phyloP scores from a whole-genome alignment of 1,140 invertebrate genomes.

The fruit fly (Drosophila melanogaster) region DNA sequence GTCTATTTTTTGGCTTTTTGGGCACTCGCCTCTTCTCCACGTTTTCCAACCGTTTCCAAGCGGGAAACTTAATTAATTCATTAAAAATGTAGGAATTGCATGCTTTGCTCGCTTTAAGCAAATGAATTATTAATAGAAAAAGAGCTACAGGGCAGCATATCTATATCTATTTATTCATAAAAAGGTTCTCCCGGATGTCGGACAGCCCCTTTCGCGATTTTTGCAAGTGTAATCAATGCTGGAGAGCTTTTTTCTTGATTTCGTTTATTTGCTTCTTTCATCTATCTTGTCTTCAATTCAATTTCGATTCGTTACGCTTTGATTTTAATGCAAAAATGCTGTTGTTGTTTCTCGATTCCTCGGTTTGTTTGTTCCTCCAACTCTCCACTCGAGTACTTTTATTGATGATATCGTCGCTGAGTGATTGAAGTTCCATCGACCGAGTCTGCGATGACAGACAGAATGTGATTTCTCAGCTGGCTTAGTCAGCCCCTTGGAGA shows the following conservation, averaged over 20 bases:
- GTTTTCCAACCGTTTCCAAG: slow-evolving; percentile 13
- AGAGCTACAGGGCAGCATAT: slow-evolving; percentile 11
- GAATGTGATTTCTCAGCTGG: slow-evolving; percentile 55
- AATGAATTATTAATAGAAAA: slow-evolving; percentile 76
- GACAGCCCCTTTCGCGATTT: slow-evolving; percentile 38
- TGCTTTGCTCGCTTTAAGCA: slow-evolving; percentile 56
- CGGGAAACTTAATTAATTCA: slow-evolving; percentile 66
- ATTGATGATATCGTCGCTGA: slow-evolving; percentile 70
- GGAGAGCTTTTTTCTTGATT: slow-evolving; percentile 42
- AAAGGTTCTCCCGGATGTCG: slow-evolving; percentile 69
- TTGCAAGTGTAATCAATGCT: slow-evolving; percentile 72
- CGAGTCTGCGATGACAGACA: slow-evolving; percentile 59
- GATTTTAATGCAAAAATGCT: slow-evolving; percentile 57
- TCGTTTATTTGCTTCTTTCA: slow-evolving; percentile 28
- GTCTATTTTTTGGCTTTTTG: slow-evolving; percentile 22
- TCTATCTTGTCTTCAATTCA: slow-evolving; percentile 57
- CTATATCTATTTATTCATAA: slow-evolving; percentile 46
- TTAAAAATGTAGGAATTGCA: slow-evolving; percentile 62
- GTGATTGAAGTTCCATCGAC: slow-evolving; percentile 63
- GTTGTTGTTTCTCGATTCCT: slow-evolving; percentile 31
- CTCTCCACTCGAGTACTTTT: slow-evolving; percentile 47
- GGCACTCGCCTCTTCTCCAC: slow-evolving; percentile 46
- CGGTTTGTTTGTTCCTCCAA: slow-evolving; percentile 34
- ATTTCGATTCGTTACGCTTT: slow-evolving; percentile 58
- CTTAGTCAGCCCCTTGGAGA: slow-evolving; percentile 12